A percentile compares a stretch with the other conserved stretches of the same genome.
phyloP scores from a whole-genome alignment of 2,888 invertebrate species.

The Rhopalosiphum nymphaeae region DNA sequence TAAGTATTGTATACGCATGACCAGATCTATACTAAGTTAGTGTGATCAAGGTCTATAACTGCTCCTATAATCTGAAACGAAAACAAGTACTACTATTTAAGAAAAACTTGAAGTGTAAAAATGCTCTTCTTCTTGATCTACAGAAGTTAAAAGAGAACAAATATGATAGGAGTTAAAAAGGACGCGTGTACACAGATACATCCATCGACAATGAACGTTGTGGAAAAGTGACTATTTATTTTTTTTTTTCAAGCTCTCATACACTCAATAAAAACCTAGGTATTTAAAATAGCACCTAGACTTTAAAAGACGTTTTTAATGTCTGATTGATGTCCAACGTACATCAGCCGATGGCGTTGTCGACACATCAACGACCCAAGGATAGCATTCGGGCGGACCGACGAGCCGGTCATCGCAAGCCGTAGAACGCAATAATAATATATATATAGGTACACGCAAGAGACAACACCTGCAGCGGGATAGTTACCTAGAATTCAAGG shows the following conservation, averaged over 20 bases:
- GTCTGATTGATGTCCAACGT: background rate
- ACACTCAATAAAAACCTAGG: background rate
- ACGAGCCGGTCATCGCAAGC: background rate
- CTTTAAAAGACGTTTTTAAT: background rate
- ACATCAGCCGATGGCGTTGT: background rate
- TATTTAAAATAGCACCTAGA: background rate
- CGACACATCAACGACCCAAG: background rate
- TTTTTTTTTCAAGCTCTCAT: background rate
- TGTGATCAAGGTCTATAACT: background rate
- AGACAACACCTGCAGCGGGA: background rate
- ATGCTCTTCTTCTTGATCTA: background rate
- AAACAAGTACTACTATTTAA: background rate
- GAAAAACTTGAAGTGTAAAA: background rate
- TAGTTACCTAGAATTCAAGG: constrained; percentile 20
- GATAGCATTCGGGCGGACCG: background rate
- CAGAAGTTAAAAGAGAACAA: background rate
- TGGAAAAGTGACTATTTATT: no score
- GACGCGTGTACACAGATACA: background rate
- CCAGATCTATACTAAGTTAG: background rate
- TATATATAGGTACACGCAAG: no score
- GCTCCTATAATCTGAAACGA: background rate
- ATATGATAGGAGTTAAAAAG: background rate
- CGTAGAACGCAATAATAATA: no score
- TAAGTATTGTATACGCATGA: background rate
- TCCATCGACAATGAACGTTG: background rate